Evolutionary conservation across 1,140 invertebrate genomes (phyloP).

Genomic region (Caenorhabditis briggsae): DNA sequence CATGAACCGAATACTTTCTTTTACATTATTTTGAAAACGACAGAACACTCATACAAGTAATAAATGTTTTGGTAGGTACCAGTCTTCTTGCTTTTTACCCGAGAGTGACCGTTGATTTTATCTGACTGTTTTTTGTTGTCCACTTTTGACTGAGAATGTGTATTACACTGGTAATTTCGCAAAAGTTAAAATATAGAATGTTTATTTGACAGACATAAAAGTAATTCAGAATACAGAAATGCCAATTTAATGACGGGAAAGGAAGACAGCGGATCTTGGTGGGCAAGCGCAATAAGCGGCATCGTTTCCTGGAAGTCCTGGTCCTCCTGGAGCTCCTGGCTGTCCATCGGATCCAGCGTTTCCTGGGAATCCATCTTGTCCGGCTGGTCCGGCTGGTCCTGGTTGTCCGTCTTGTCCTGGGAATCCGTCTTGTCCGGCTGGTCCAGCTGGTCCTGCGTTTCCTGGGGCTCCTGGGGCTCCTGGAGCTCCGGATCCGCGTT

Average conservation of each 20-base stretch:
- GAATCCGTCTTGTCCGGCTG: constrained; percentile 40
- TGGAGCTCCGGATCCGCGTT: constrained; percentile 59
- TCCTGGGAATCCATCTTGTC: constrained; percentile 50
- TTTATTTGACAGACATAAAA: background rate
- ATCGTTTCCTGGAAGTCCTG: constrained; percentile 63
- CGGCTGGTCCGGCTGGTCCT: constrained; percentile 48
- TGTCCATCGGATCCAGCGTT: constrained; percentile 50
- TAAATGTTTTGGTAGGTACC: background rate
- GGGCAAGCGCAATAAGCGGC: constrained; percentile 66
- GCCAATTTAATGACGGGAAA: constrained; percentile 38
- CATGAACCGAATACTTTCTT: too few relatives aligned
- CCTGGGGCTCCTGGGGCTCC: constrained; percentile 61
- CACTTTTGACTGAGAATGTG: background rate
- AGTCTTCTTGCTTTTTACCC: background rate
- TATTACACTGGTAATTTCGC: background rate
- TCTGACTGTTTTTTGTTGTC: background rate
- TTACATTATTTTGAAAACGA: background rate
- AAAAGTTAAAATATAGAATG: background rate
- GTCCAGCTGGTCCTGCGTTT: constrained; percentile 61
- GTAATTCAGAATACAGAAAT: background rate
- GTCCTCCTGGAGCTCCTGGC: constrained; percentile 46
- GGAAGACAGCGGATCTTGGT: constrained; percentile 63
- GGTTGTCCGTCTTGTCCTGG: constrained; percentile 55
- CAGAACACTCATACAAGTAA: background rate
- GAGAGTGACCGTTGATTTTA: constrained; percentile 9